These are phyloP conservation scores for Osmerus mordax DNA, from an alignment of 2,113 vertebrate genomes.

Conservation along the genomic window DNA sequence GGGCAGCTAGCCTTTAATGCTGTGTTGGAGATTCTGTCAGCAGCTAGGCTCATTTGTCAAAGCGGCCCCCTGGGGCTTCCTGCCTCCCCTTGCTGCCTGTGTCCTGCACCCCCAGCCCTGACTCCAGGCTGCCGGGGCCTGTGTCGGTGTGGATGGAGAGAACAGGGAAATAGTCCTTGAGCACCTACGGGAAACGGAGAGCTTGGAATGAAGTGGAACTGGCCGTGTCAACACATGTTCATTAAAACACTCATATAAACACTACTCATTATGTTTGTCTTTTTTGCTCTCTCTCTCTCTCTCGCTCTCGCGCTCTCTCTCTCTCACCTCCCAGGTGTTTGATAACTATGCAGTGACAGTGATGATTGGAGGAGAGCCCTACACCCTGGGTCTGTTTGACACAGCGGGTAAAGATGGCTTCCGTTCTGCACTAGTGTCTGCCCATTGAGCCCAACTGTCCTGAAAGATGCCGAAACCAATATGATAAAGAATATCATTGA, in stretches of 20 bases:
- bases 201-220: neutral
- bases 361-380: conserved; percentile 97
- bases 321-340: conserved; percentile 77
- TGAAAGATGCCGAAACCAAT: too few relatives aligned
- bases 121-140: too few relatives aligned
- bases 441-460: too few relatives aligned
- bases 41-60: neutral
- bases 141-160: too few relatives aligned
- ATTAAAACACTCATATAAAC: neutral
- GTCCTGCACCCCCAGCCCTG: too few relatives aligned
- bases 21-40: neutral
- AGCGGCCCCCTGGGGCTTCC: neutral
- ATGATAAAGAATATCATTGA: neutral
- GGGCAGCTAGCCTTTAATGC: neutral
- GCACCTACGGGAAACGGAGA: neutral
- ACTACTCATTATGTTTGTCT: neutral
- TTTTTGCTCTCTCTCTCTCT: neutral
- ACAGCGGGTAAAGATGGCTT: conserved; percentile 81
- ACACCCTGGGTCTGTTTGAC: conserved; percentile 94
- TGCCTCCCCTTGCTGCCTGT: too few relatives aligned
- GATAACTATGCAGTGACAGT: conserved; percentile 98
- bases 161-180: too few relatives aligned
- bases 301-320: too few relatives aligned
- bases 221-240: neutral
- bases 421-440: neutral